Conservation (phyloP, 2,113 vertebrate species). For the Sigmodon hispidus region DNA sequence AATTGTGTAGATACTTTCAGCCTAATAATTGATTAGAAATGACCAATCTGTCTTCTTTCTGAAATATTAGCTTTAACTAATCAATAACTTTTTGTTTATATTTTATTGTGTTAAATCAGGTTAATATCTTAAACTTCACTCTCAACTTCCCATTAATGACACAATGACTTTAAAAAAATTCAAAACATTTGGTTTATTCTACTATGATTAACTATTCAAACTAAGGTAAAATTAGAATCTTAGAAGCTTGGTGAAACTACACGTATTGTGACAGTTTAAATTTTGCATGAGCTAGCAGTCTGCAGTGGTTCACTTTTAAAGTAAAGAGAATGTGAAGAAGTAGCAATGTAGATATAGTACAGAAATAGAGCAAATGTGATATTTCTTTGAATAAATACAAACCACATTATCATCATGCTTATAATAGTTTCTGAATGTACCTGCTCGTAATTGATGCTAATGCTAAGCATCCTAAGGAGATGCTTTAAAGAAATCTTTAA, state of each 20-base stretch:
- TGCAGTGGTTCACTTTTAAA: background rate
- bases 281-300: background rate
- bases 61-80: background rate
- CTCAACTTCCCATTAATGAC: background rate
- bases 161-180: background rate
- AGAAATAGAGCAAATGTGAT: background rate
- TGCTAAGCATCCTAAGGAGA: slow-evolving; percentile 7
- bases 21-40: background rate
- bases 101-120: background rate
- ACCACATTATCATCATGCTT: background rate
- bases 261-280: background rate
- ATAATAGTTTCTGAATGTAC: background rate
- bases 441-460: background rate
- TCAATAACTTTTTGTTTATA: background rate
- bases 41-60: background rate
- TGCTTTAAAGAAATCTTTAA: background rate
- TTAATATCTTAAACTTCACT: rapidly evolving
- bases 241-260: background rate
- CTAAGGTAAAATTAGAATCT: background rate
- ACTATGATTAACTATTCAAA: background rate
- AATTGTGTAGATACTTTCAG: background rate
- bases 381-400: background rate
- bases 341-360: background rate
- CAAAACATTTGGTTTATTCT: background rate
- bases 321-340: background rate